Evolutionary conservation across 1,140 invertebrate genomes (phyloP), one percentile per base, ranked within the genome.

Genomic region (Gonioctena quinquepunctata): DNA sequence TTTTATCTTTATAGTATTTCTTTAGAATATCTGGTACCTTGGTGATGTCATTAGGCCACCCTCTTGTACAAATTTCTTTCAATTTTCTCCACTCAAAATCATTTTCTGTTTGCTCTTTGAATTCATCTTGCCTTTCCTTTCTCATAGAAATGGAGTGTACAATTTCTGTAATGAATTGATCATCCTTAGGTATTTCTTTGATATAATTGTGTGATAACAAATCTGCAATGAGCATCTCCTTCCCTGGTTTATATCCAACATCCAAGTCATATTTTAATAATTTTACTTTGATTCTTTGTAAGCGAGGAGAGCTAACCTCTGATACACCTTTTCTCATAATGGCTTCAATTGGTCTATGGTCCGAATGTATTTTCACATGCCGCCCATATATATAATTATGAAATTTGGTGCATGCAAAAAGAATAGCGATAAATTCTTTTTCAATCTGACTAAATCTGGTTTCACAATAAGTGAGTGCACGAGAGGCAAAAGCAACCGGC

Each of bases 381-480:
- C 33, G 8, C 11, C 33, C 61, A 49, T 64, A 64, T 22, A 64
- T 11, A 64, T 54, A 64, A n/a, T 64, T n/a, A 23, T 64, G 61
- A 11, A 64, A 64, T 22, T 48, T 63, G n/a, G 50, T 42, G 8
- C 6, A 1, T 11, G 19, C n/a, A 49, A 42, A 64, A 16, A 2
- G 13, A 42, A 50, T 64, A 48, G 61, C 61, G 7, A 64, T 7
- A 3, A 49, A 21, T 11, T 64, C 21, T 48, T 64, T 64, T 2
- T 64, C 16, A 42, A 64, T 64, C 27, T 64, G 61, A 18, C 8
- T 6, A 64, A 52, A 64, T n/a, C 22, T 11, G 4, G 7, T 49
- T 48, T 50, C 27, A n/a, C 0, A 54, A 5, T 64, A n/a, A 2
- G 21, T 49, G 6, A 49, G 0, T 49, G 26, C 1, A 52, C n/a